A percentile compares a stretch with the other conserved stretches of the same genome.
These are phyloP conservation scores for Acomys russatus DNA, from an alignment of 2,797 vertebrate genomes.

Conservation along the genomic window DNA sequence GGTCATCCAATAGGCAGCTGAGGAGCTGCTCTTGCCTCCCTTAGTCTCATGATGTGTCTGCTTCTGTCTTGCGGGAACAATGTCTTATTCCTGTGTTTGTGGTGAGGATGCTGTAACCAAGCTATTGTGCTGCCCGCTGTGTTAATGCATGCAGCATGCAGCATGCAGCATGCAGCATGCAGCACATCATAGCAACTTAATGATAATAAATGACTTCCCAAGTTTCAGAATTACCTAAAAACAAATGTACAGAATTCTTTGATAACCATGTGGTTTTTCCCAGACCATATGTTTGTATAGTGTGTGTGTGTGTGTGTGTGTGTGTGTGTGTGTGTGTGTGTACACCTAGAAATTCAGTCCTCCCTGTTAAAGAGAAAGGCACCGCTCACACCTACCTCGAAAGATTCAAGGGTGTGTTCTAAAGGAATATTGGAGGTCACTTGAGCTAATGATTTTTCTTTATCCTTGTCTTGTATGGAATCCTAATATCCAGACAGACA, in stretches of 20 bases:
- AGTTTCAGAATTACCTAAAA: background rate
- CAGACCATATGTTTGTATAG: too few relatives aligned
- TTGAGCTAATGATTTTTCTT: background rate
- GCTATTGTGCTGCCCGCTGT: background rate
- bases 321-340: too few relatives aligned
- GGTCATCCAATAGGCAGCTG: background rate
- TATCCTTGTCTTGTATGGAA: conserved; percentile 15
- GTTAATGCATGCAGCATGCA: background rate
- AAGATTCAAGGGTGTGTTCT: background rate
- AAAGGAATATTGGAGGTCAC: background rate
- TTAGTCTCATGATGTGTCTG: background rate
- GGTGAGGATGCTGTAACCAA: background rate
- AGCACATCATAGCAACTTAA: background rate
- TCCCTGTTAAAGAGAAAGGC: background rate
- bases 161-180: background rate
- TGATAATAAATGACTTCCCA: background rate
- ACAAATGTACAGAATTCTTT: background rate
- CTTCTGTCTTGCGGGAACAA: background rate
- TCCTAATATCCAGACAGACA: conserved; percentile 25
- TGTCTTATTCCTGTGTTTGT: background rate
- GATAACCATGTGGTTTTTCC: background rate
- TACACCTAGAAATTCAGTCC: background rate
- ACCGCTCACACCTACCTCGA: background rate
- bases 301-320: too few relatives aligned
- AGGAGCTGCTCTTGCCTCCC: background rate